Conservation (phyloP, 2,797 vertebrate genomes). For the Hippoglossus hippoglossus region DNA sequence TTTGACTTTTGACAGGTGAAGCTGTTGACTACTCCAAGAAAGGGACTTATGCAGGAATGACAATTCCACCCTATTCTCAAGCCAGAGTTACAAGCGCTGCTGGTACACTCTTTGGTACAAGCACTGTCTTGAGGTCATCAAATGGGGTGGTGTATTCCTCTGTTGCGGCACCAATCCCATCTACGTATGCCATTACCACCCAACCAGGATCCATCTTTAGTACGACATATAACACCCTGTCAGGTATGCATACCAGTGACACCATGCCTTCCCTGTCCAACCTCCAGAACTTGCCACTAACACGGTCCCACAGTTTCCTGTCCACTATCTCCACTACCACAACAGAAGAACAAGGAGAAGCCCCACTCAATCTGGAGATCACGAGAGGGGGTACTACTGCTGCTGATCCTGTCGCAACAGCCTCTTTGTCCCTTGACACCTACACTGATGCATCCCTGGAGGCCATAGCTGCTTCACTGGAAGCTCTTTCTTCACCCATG, state of each 20-base stretch:
- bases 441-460: slow-evolving; percentile 91
- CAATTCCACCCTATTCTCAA: slow-evolving; percentile 96
- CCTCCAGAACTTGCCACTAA: slow-evolving; percentile 90
- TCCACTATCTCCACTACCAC: slow-evolving; percentile 88
- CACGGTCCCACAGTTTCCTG: slow-evolving; percentile 93
- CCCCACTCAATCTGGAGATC: slow-evolving; percentile 86
- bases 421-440: slow-evolving; percentile 88
- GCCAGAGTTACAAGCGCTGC: slow-evolving; percentile 88
- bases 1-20: slow-evolving; percentile 98
- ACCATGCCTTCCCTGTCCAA: slow-evolving; percentile 90
- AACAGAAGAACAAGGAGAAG: slow-evolving; percentile 84
- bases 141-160: slow-evolving; percentile 99
- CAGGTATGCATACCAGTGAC: slow-evolving; percentile 91
- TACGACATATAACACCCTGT: slow-evolving; percentile 89
- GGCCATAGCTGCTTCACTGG: slow-evolving; percentile 87
- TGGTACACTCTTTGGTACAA: slow-evolving; percentile 88
- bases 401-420: slow-evolving; percentile 75
- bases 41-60: slow-evolving; percentile 90
- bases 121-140: slow-evolving; percentile 93
- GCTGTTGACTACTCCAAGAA: slow-evolving; percentile 99
- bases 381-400: slow-evolving; percentile 80
- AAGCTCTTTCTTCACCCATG: slow-evolving; percentile 92
- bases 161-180: slow-evolving; percentile 94
- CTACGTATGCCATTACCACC: slow-evolving; percentile 97
- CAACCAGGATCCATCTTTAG: slow-evolving; percentile 99